Percentiles rank a stretch among this genome's conserved stretches.
These are phyloP conservation scores for Horisme vitalbata DNA, from an alignment of 2,888 invertebrate species.

Conservation along the genomic window DNA sequence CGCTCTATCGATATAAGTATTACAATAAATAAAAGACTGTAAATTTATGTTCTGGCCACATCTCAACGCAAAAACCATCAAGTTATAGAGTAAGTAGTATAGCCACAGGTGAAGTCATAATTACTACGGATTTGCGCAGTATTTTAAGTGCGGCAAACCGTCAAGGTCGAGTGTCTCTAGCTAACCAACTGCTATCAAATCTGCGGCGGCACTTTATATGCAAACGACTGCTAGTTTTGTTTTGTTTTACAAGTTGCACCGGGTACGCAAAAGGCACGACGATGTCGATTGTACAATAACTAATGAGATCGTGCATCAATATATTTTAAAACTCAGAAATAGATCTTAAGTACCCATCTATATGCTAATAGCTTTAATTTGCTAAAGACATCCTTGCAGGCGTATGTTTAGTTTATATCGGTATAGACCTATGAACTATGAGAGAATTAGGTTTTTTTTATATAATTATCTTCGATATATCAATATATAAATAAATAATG, in stretches of 20 bases:
- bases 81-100: not conserved
- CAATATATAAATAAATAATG: too few species aligned
- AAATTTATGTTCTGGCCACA: constrained; percentile 3
- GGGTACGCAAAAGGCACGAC: constrained; percentile 9
- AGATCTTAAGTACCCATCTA: too few species aligned
- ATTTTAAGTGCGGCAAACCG: constrained; percentile 17
- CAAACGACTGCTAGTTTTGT: constrained; percentile 20
- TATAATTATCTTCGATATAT: too few species aligned
- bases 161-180: constrained; percentile 18
- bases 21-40: not conserved
- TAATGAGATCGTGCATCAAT: too few species aligned
- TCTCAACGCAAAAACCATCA: constrained; percentile 10
- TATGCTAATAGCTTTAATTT: too few species aligned
- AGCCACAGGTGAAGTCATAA: constrained; percentile 6
- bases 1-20: constrained; percentile 8
- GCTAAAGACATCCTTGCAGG: too few species aligned
- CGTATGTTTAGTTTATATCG: too few species aligned
- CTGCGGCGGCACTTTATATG: constrained; percentile 15
- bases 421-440: too few species aligned
- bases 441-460: too few species aligned
- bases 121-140: constrained; percentile 21
- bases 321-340: too few species aligned
- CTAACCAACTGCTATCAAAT: constrained; percentile 12
- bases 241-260: constrained; percentile 21
- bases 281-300: constrained; percentile 13